Conservation (phyloP, 2,888 invertebrate genomes). For the Minunthozetes semirufus region DNA sequence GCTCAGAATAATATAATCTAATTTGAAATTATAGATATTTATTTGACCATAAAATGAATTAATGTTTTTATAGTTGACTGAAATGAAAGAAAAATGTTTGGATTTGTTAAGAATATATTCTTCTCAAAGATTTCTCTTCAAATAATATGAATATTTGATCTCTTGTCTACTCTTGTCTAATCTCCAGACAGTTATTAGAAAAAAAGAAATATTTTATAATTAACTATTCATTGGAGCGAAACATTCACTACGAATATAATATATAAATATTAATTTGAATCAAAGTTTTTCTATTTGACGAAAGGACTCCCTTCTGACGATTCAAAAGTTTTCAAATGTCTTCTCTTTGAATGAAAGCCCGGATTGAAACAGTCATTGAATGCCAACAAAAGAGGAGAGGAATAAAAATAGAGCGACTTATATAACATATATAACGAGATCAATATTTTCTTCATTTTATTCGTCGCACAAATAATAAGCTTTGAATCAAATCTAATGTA, state of each 20-base stretch:
- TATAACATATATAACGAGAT: not conserved
- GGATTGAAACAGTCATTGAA: not conserved
- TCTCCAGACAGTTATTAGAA: slow-evolving; percentile 1
- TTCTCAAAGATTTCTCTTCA: not conserved
- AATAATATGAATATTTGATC: not conserved
- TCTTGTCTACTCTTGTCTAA: not conserved
- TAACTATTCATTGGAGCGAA: not conserved
- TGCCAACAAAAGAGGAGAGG: not conserved
- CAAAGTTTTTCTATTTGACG: not conserved
- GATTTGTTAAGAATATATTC: too few relatives aligned
- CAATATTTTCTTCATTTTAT: slow-evolving; percentile 7
- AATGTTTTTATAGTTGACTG: too few relatives aligned
- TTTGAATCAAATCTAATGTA: not conserved
- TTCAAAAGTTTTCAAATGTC: not conserved
- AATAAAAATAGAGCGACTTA: not conserved
- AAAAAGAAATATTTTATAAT: not conserved
- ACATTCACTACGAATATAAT: not conserved
- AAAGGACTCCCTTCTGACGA: slow-evolving; percentile 9
- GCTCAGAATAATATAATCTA: too few relatives aligned
- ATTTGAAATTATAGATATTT: not conserved
- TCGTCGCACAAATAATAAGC: slow-evolving; percentile 6
- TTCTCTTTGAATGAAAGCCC: not conserved
- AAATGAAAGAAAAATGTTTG: too few relatives aligned
- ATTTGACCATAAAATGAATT: not conserved
- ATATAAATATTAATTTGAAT: not conserved